These are phyloP conservation scores for Diaperis boleti DNA, from an alignment of 2,888 invertebrate species.

Conservation along the genomic window DNA sequence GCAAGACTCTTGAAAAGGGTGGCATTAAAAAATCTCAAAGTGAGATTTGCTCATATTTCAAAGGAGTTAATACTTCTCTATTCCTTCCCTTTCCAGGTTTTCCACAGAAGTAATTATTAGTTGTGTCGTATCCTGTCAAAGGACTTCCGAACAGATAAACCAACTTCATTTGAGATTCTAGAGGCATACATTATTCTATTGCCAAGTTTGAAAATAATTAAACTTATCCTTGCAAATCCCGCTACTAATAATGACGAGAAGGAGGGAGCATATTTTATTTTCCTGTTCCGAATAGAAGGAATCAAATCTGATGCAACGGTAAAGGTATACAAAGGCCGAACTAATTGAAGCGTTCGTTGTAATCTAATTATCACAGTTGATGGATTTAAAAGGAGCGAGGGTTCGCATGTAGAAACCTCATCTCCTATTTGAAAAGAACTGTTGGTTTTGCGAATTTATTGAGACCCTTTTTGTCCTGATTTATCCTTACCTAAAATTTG, in stretches of 20 bases:
- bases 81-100: background rate
- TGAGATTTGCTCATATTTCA: constrained; percentile 5
- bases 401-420: background rate
- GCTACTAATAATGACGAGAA: too few species aligned
- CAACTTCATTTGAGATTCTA: too few species aligned
- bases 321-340: background rate
- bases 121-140: too few species aligned
- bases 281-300: background rate
- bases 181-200: too few species aligned
- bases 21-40: constrained; percentile 5
- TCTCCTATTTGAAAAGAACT: too few species aligned
- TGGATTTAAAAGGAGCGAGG: background rate
- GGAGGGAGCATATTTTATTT: background rate
- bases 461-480: too few species aligned
- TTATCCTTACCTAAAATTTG: too few species aligned
- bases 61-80: background rate
- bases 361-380: background rate
- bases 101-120: constrained; percentile 17
- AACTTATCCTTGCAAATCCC: too few species aligned
- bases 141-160: background rate
- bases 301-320: background rate
- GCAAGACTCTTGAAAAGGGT: too few species aligned
- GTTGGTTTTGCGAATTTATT: too few species aligned
- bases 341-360: constrained; percentile 10
- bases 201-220: too few species aligned